Conservation (phyloP, 2,797 vertebrate genomes). For the Philypnodon macrostomus region DNA sequence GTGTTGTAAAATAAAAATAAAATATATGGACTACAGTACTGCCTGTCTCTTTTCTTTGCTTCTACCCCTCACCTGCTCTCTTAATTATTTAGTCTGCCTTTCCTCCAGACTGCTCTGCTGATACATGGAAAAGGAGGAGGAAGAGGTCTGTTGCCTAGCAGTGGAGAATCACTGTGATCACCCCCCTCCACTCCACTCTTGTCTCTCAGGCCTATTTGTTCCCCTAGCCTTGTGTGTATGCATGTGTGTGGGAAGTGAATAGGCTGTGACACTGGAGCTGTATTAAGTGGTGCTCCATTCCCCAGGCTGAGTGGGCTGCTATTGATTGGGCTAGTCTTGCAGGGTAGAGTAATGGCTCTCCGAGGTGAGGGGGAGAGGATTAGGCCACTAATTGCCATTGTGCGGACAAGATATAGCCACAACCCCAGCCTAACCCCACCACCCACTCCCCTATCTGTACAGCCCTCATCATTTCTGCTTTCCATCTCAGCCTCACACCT, state of each 20-base stretch:
- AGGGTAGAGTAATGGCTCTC: conserved; percentile 80
- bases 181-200: conserved; percentile 21
- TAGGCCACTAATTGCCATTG: conserved; percentile 87
- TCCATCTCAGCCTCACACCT: conserved; percentile 43
- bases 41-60: conserved; percentile 44
- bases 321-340: conserved; percentile 84
- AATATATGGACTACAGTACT: conserved; percentile 19
- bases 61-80: conserved; percentile 53
- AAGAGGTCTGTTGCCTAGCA: conserved; percentile 68
- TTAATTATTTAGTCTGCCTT: conserved; percentile 72
- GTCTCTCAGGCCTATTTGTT: conserved; percentile 41
- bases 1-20: conserved; percentile 30
- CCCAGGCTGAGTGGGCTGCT: conserved; percentile 77
- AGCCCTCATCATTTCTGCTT: conserved; percentile 41
- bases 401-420: conserved; percentile 84
- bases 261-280: conserved; percentile 81
- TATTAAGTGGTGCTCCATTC: conserved; percentile 84
- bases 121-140: conserved; percentile 48
- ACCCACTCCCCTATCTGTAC: conserved; percentile 66
- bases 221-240: conserved; percentile 37
- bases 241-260: conserved; percentile 68
- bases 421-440: conserved; percentile 49
- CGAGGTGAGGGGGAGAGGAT: conserved; percentile 75
- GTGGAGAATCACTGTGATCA: conserved; percentile 50
- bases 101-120: conserved; percentile 51